Conservation (phyloP, 2,888 invertebrate genomes). For the Adelognathus sp. region DNA sequence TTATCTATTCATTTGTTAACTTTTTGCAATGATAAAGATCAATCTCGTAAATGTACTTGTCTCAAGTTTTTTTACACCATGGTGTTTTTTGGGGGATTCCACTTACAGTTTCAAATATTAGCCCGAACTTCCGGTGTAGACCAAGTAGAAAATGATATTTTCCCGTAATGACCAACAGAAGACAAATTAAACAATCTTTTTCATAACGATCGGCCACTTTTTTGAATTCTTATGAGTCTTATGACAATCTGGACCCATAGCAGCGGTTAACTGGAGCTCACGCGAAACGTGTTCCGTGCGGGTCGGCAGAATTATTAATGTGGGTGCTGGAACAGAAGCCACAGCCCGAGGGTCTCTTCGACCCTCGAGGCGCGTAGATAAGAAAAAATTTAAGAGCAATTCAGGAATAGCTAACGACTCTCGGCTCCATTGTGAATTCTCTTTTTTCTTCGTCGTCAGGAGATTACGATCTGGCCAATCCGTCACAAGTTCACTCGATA, state of each 20-base stretch:
- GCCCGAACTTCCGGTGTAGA: slow-evolving; percentile 34
- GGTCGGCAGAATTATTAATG: slow-evolving; percentile 28
- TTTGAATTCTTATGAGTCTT: too few species aligned
- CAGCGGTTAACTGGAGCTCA: background rate
- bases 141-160: slow-evolving; percentile 17
- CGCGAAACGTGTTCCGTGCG: background rate
- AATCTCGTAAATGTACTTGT: too few species aligned
- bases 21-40: too few species aligned
- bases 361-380: slow-evolving; percentile 39
- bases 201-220: background rate
- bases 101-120: slow-evolving; percentile 54
- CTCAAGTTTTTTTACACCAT: too few species aligned
- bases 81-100: too few species aligned
- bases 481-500: slow-evolving; percentile 37
- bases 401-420: slow-evolving; percentile 35
- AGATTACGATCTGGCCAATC: slow-evolving; percentile 49
- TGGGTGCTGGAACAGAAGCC: background rate
- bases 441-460: slow-evolving; percentile 10
- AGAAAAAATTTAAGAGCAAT: slow-evolving; percentile 41
- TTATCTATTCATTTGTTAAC: too few species aligned
- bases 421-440: background rate
- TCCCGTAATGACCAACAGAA: background rate
- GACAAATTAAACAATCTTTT: background rate
- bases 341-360: background rate
- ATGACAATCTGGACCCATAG: too few species aligned